Percentiles rank a stretch among this genome's conserved stretches.
phyloP scores from a whole-genome alignment of 2,113 vertebrate species.

The Lipophrys pholis region DNA sequence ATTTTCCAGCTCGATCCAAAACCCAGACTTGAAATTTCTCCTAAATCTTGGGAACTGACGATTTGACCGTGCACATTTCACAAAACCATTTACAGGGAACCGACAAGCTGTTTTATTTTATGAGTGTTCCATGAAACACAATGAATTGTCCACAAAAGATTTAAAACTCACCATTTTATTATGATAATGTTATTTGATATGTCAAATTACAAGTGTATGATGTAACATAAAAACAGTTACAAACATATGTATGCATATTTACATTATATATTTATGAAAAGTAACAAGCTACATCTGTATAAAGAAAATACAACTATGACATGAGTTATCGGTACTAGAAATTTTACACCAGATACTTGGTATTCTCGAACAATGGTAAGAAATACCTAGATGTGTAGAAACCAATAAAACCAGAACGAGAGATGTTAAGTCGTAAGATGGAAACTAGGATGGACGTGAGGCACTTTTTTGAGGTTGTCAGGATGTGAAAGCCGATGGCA shows the following conservation, averaged over 20 bases:
- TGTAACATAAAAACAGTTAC: constrained; percentile 94
- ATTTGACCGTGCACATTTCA: too few species aligned
- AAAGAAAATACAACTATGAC: constrained; percentile 90
- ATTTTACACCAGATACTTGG: constrained; percentile 90
- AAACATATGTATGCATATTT: constrained; percentile 96
- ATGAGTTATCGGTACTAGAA: constrained; percentile 91
- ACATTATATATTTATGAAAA: constrained; percentile 94
- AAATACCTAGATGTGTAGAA: constrained; percentile 83
- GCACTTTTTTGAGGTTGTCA: constrained; percentile 93
- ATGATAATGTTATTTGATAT: constrained; percentile 92
- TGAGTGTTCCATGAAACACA: constrained; percentile 17
- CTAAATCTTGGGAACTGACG: too few species aligned
- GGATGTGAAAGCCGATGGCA: constrained; percentile 86
- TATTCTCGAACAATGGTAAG: constrained; percentile 82
- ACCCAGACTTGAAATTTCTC: too few species aligned
- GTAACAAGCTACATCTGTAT: constrained; percentile 90
- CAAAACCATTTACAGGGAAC: too few species aligned
- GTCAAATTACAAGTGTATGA: constrained; percentile 94
- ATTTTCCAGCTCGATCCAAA: too few species aligned
- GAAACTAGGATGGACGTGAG: constrained; percentile 92
- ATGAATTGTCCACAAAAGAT: constrained; percentile 67
- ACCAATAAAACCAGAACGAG: constrained; percentile 85
- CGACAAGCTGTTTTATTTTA: too few species aligned
- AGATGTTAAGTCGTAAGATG: constrained; percentile 88
- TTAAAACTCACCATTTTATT: constrained; percentile 91